phyloP scores from a whole-genome alignment of 1,140 invertebrate genomes.

The Zelostemma sp. region DNA sequence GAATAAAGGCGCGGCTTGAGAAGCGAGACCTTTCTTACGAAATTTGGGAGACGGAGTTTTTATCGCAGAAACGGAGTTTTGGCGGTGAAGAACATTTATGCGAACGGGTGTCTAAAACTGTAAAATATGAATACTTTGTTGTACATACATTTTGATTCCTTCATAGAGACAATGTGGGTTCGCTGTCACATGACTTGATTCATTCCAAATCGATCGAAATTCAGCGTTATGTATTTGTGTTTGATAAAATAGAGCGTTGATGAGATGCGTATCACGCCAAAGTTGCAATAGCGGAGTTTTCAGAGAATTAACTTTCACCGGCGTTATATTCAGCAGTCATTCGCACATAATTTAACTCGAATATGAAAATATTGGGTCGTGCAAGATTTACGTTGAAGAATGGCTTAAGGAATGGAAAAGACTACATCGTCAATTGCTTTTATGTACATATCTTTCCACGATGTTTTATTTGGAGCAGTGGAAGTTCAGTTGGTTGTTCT shows the following conservation, averaged over 20 bases:
- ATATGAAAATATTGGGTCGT: conserved; percentile 11
- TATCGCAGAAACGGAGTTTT: too few relatives aligned
- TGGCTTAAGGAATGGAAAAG: background rate
- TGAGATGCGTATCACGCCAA: too few relatives aligned
- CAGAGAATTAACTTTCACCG: background rate
- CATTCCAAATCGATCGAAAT: too few relatives aligned
- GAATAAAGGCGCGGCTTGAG: conserved; percentile 17
- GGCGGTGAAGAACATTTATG: too few relatives aligned
- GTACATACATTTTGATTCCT: too few relatives aligned
- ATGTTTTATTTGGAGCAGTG: conserved; percentile 11
- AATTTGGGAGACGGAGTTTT: background rate
- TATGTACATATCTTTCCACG: conserved; percentile 36
- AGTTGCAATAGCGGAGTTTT: too few relatives aligned
- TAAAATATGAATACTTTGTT: too few relatives aligned
- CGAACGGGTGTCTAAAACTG: too few relatives aligned
- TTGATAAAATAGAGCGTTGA: too few relatives aligned
- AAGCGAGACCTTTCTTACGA: background rate
- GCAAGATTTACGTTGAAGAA: conserved; percentile 1
- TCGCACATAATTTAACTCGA: background rate
- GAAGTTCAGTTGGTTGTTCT: conserved; percentile 17
- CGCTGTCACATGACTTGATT: too few relatives aligned
- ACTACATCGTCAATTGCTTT: conserved; percentile 21
- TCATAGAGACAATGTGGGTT: too few relatives aligned
- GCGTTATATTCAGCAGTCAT: background rate
- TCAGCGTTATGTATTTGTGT: too few relatives aligned